Percentiles rank a stretch among this genome's conserved stretches.
phyloP scores from a whole-genome alignment of 30 jellyfish, hydroid and myxozoan species.

The Aurelia aurita region DNA sequence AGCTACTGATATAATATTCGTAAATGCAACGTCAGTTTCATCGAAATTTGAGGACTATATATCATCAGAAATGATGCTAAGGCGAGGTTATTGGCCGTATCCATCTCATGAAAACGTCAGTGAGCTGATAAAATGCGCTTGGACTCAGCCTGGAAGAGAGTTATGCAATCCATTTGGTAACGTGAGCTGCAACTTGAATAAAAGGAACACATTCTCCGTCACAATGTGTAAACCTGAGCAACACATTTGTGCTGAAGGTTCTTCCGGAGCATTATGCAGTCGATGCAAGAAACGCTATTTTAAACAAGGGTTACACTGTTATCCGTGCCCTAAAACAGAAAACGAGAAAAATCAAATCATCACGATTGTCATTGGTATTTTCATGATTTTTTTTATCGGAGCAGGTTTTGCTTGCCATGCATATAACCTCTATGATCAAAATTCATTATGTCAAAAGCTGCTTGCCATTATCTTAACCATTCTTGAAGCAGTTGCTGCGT shows the following conservation, averaged over 20 bases:
- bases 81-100: slow-evolving; percentile 65
- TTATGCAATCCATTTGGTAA: slow-evolving; percentile 34
- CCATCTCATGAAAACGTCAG: slow-evolving; percentile 2
- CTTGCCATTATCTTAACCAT: slow-evolving; percentile 34
- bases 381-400: slow-evolving; percentile 8
- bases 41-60: not conserved
- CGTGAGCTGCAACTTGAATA: slow-evolving; percentile 1
- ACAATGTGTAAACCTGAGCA: slow-evolving; percentile 21
- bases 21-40: not conserved
- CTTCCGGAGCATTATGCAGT: slow-evolving; percentile 42
- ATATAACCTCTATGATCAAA: not conserved
- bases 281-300: slow-evolving; percentile 52
- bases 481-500: slow-evolving; percentile 21
- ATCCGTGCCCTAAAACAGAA: slow-evolving; percentile 22
- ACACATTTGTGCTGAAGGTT: slow-evolving; percentile 44
- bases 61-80: slow-evolving; percentile 22
- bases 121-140: slow-evolving; percentile 39
- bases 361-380: not conserved
- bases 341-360: not conserved
- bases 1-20: not conserved
- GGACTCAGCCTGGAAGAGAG: slow-evolving; percentile 59
- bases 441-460: not conserved
- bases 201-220: not conserved
- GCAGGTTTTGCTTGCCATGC: slow-evolving; percentile 16
- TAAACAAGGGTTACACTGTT: slow-evolving; percentile 35